Evolutionary conservation across 2,888 invertebrate species (phyloP).

Genomic region (Baronia brevicornis): DNA sequence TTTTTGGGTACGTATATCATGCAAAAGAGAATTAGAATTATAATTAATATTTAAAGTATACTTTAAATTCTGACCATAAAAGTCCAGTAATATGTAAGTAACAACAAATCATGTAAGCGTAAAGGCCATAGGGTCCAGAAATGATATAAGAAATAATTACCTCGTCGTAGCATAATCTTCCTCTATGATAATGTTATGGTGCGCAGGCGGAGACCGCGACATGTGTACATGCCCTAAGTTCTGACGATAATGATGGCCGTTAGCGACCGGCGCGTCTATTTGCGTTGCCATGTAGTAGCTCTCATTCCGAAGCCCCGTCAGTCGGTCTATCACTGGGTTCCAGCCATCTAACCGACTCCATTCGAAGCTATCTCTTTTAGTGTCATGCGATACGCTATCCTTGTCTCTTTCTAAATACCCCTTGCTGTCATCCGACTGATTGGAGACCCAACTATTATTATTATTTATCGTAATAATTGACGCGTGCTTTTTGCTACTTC

Average conservation of each 20-base stretch:
- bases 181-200: slow-evolving; percentile 79
- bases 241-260: slow-evolving; percentile 57
- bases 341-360: slow-evolving; percentile 79
- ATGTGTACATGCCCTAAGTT: slow-evolving; percentile 59
- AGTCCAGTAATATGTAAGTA: too few species aligned
- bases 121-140: too few species aligned
- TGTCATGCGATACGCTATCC: slow-evolving; percentile 63
- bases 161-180: slow-evolving; percentile 72
- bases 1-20: too few species aligned
- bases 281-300: slow-evolving; percentile 93
- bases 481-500: slow-evolving; percentile 58
- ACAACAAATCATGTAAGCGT: too few species aligned
- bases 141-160: slow-evolving; percentile 24
- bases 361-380: slow-evolving; percentile 72
- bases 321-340: slow-evolving; percentile 92
- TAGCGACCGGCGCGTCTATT: slow-evolving; percentile 73
- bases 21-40: too few species aligned
- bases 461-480: slow-evolving; percentile 69
- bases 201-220: slow-evolving; percentile 63
- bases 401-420: slow-evolving; percentile 66
- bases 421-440: slow-evolving; percentile 69
- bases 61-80: too few species aligned
- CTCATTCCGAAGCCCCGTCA: slow-evolving; percentile 90
- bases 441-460: slow-evolving; percentile 68
- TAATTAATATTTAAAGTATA: too few species aligned